These are phyloP conservation scores for Cecidostiba fungosa DNA, from an alignment of 2,888 invertebrate genomes.

Conservation along the genomic window DNA sequence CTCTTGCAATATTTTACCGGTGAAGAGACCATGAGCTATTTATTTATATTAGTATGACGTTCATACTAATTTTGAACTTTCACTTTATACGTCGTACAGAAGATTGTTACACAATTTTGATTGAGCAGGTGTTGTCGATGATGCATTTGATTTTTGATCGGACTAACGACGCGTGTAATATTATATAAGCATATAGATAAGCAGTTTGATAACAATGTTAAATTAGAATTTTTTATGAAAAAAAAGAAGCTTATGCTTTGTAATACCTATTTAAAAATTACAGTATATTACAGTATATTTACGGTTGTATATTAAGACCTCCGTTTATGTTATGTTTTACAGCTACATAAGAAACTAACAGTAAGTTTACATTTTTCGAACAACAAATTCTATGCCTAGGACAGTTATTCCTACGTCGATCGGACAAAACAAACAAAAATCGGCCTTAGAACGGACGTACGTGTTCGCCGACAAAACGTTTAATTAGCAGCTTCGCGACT, in stretches of 20 bases:
- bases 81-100: not conserved
- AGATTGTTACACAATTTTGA: not conserved
- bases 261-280: no score
- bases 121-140: not conserved
- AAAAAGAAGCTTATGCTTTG: no score
- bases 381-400: not conserved
- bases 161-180: no score
- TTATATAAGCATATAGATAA: no score
- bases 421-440: not conserved
- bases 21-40: not conserved
- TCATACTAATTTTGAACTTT: constrained; percentile 10
- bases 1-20: not conserved
- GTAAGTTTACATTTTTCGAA: no score
- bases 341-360: no score
- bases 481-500: constrained; percentile 13
- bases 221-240: no score
- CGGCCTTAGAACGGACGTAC: not conserved
- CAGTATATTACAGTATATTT: no score
- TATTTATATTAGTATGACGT: not conserved
- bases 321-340: no score
- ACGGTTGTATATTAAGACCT: no score
- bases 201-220: no score
- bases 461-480: not conserved
- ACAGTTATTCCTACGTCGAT: not conserved
- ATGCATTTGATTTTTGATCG: not conserved